Evolutionary conservation across 2,888 invertebrate genomes (phyloP).

Genomic region (Agrochola litura): DNA sequence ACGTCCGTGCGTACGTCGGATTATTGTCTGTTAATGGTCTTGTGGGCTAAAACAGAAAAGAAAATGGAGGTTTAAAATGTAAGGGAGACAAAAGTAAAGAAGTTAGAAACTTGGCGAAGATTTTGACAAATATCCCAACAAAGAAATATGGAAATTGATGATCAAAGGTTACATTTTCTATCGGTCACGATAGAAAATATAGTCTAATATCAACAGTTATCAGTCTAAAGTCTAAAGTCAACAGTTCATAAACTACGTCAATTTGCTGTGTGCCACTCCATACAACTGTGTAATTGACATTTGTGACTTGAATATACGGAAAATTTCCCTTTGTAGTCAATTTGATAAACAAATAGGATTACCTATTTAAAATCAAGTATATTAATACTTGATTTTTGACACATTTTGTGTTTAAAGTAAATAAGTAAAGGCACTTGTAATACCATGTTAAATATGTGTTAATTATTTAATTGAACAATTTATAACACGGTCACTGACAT

Average conservation of each 20-base stretch:
- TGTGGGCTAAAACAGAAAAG: not conserved
- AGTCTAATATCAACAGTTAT: too few relatives aligned
- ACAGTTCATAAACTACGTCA: not conserved
- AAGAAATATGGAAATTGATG: not conserved
- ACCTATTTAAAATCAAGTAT: too few relatives aligned
- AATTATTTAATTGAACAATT: conserved; percentile 20
- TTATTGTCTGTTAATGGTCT: not conserved
- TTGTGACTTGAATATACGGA: too few relatives aligned
- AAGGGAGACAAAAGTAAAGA: not conserved
- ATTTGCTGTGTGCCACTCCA: not conserved
- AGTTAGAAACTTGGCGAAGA: not conserved
- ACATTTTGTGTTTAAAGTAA: not conserved
- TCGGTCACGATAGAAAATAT: not conserved
- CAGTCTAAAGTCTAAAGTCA: too few relatives aligned
- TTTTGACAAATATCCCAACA: not conserved
- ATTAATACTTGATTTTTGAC: not conserved
- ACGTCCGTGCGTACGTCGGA: too few relatives aligned
- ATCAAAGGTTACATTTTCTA: too few relatives aligned
- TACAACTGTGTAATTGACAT: not conserved
- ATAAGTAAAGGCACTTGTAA: not conserved
- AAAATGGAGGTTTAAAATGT: not conserved
- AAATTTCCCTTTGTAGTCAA: not conserved
- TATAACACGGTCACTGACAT: not conserved
- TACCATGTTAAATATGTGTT: not conserved
- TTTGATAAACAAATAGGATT: too few relatives aligned